Evolutionary conservation across 2,888 invertebrate species (phyloP).

Genomic region (Drosophila putrida): DNA sequence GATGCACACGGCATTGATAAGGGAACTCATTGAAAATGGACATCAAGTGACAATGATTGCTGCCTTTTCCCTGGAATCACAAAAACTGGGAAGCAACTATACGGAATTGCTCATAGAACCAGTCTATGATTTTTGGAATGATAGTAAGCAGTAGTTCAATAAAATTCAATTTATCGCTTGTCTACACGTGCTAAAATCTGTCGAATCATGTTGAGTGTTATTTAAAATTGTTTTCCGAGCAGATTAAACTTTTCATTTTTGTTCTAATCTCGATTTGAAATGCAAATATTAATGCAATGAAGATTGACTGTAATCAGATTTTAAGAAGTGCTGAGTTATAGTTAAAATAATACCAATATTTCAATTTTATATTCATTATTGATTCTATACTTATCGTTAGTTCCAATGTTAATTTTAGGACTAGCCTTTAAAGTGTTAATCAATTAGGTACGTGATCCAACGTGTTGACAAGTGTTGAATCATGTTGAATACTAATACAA

Average conservation of each 20-base stretch:
- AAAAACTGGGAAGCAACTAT: conserved; percentile 80
- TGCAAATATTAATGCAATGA: not conserved
- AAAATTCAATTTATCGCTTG: not conserved
- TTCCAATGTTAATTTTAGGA: no score
- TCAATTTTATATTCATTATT: no score
- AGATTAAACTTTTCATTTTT: not conserved
- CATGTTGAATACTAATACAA: no score
- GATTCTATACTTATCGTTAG: no score
- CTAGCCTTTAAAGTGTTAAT: no score
- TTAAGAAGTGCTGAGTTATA: no score
- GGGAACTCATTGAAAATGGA: conserved; percentile 84
- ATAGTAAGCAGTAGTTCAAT: conserved; percentile 59
- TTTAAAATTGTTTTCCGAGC: not conserved
- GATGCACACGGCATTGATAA: conserved; percentile 85
- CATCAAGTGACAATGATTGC: conserved; percentile 83
- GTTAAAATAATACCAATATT: no score
- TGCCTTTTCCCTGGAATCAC: conserved; percentile 69
- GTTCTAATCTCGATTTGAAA: not conserved
- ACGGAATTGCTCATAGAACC: conserved; percentile 84
- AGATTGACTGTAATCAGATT: not conserved
- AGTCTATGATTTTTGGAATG: conserved; percentile 82
- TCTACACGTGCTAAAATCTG: not conserved
- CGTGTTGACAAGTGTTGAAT: no score
- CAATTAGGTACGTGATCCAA: no score
- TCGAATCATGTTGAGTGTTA: not conserved